These are phyloP conservation scores for Caenorhabditis remanei DNA, from an alignment of 1,140 invertebrate species.

Conservation along the genomic window DNA sequence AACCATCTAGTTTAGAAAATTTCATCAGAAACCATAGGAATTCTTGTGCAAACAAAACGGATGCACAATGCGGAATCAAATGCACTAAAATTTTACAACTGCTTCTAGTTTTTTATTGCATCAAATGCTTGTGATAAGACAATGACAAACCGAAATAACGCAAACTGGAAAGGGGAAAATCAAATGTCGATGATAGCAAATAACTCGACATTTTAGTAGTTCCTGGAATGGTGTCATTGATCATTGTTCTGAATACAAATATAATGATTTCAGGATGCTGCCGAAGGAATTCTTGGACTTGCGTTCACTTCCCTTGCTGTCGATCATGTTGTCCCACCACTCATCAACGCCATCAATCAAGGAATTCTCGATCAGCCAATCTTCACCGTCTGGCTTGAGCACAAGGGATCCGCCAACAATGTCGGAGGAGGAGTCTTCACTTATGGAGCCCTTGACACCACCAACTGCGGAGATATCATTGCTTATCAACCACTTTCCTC, in stretches of 20 bases:
- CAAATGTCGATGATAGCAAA: too few relatives aligned
- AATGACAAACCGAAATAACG: too few relatives aligned
- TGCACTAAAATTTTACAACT: slow-evolving; percentile 58
- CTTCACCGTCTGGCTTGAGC: slow-evolving; percentile 71
- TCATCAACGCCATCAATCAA: slow-evolving; percentile 73
- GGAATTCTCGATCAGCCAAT: slow-evolving; percentile 69
- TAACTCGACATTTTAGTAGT: too few relatives aligned
- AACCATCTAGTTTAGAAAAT: too few relatives aligned
- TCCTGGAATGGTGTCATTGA: not conserved
- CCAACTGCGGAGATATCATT: slow-evolving; percentile 68
- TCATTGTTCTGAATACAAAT: not conserved
- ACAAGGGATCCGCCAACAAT: slow-evolving; percentile 60
- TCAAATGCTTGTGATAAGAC: slow-evolving; percentile 11
- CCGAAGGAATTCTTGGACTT: slow-evolving; percentile 72
- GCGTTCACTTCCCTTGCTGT: slow-evolving; percentile 69
- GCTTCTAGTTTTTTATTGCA: slow-evolving; percentile 56
- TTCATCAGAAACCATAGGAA: too few relatives aligned
- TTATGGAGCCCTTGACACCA: slow-evolving; percentile 71
- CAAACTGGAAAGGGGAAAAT: too few relatives aligned
- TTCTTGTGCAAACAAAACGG: not conserved
- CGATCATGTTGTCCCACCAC: slow-evolving; percentile 69
- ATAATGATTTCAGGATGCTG: slow-evolving; percentile 62
- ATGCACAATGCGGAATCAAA: too few relatives aligned
- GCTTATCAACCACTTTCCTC: slow-evolving; percentile 68
- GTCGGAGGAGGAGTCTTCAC: slow-evolving; percentile 71